phyloP scores from a whole-genome alignment of 2,888 invertebrate genomes.

The Creontiades dilutus region DNA sequence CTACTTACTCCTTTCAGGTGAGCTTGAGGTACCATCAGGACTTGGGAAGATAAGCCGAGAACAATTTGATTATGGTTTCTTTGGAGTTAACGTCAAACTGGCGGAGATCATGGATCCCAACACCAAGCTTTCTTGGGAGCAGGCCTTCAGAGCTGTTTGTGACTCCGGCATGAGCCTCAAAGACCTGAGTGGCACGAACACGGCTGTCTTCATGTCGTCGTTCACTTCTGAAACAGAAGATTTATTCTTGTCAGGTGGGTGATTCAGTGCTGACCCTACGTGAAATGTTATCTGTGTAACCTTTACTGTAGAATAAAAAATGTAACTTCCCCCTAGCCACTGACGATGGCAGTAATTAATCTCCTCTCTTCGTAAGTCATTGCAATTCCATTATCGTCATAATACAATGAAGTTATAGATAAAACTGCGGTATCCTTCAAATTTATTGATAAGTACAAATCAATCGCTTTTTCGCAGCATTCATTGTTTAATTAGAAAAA shows the following conservation, averaged over 20 bases:
- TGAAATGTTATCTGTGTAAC: too few relatives aligned
- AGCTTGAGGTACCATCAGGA: constrained; percentile 60
- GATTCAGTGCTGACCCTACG: too few relatives aligned
- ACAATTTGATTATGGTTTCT: constrained; percentile 64
- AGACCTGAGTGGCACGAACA: constrained; percentile 78
- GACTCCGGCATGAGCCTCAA: constrained; percentile 79
- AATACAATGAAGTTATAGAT: too few relatives aligned
- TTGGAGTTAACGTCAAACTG: constrained; percentile 67
- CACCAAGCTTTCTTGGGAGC: constrained; percentile 41
- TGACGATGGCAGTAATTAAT: too few relatives aligned
- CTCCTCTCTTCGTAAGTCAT: too few relatives aligned
- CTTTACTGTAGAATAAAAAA: too few relatives aligned
- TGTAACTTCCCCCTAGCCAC: too few relatives aligned
- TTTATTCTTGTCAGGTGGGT: constrained; percentile 74
- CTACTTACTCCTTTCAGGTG: constrained; percentile 58
- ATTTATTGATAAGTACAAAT: too few relatives aligned
- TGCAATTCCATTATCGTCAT: too few relatives aligned
- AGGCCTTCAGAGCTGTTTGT: constrained; percentile 64
- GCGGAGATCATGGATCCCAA: constrained; percentile 64
- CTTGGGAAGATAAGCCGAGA: constrained; percentile 54
- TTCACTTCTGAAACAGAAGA: constrained; percentile 79
- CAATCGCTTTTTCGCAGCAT: too few relatives aligned
- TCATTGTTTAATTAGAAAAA: too few relatives aligned
- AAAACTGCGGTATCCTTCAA: too few relatives aligned
- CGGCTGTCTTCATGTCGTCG: constrained; percentile 79